A percentile compares a stretch with the other conserved stretches of the same genome.
These are phyloP conservation scores for Sarcophaga carnaria DNA, from an alignment of 2,888 invertebrate species.

Conservation along the genomic window DNA sequence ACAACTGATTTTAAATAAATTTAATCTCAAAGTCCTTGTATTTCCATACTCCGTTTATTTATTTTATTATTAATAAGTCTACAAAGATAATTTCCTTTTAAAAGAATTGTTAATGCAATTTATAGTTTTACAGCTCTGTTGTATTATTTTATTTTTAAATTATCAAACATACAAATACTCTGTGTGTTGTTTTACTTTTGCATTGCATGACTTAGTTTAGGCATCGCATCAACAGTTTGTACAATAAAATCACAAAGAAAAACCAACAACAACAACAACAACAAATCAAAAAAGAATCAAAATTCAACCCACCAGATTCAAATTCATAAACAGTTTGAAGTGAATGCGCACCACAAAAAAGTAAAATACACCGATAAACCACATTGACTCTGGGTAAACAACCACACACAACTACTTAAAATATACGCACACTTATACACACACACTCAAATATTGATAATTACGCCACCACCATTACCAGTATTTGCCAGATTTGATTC, in stretches of 20 bases:
- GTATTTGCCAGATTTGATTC: conserved; percentile 43
- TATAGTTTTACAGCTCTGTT: neutral
- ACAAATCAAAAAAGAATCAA: conserved; percentile 9
- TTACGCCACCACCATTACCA: conserved; percentile 12
- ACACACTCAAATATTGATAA: conserved; percentile 11
- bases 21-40: too few relatives aligned
- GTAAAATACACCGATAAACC: conserved; percentile 40
- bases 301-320: neutral
- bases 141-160: conserved; percentile 14
- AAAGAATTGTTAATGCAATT: too few relatives aligned
- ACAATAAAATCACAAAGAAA: conserved; percentile 16
- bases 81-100: too few relatives aligned
- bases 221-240: conserved; percentile 56
- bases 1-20: too few relatives aligned
- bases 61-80: too few relatives aligned
- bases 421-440: conserved; percentile 5
- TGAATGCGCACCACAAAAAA: conserved; percentile 16
- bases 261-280: conserved; percentile 48
- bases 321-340: conserved; percentile 19
- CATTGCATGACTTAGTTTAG: conserved; percentile 62
- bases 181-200: conserved; percentile 16
- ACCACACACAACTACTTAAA: conserved; percentile 40
- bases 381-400: conserved; percentile 33
- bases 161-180: neutral
- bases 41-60: too few relatives aligned